Conservation (phyloP, 2,888 invertebrate species). For the Myopa testacea region DNA sequence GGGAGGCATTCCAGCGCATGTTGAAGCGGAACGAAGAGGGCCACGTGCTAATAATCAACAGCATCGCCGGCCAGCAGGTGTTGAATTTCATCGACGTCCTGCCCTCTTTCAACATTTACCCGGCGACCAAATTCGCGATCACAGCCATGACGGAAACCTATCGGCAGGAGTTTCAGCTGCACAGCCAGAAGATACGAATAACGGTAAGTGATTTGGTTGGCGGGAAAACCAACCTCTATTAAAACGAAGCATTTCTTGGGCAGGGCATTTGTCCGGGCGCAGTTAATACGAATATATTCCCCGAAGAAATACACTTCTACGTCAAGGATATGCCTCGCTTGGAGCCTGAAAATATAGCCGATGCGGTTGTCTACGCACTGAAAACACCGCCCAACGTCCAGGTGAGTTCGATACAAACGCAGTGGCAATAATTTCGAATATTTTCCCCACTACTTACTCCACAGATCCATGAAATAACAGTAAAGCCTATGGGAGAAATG, state of each 20-base stretch:
- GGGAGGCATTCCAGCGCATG: constrained; percentile 71
- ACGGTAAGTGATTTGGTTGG: constrained; percentile 51
- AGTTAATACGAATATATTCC: constrained; percentile 65
- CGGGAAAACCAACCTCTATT: neutral
- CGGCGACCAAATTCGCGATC: constrained; percentile 66
- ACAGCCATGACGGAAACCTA: constrained; percentile 67
- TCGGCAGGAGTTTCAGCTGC: constrained; percentile 66
- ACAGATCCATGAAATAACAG: constrained; percentile 64
- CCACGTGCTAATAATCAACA: constrained; percentile 70
- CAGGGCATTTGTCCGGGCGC: constrained; percentile 66
- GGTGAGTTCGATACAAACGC: constrained; percentile 48
- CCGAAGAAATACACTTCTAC: constrained; percentile 62
- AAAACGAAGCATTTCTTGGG: constrained; percentile 11
- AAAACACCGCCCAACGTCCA: constrained; percentile 63
- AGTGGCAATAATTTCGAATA: neutral
- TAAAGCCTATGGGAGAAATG: constrained; percentile 65
- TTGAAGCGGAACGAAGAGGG: constrained; percentile 68
- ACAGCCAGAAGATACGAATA: constrained; percentile 61
- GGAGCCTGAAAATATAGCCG: constrained; percentile 62
- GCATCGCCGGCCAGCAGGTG: constrained; percentile 65
- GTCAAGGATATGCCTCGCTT: constrained; percentile 63
- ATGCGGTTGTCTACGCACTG: constrained; percentile 64
- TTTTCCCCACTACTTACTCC: neutral
- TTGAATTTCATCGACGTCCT: constrained; percentile 63
- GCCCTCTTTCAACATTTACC: constrained; percentile 67